These are phyloP conservation scores for Lycia hirtaria DNA, from an alignment of 2,888 invertebrate genomes.

Conservation along the genomic window DNA sequence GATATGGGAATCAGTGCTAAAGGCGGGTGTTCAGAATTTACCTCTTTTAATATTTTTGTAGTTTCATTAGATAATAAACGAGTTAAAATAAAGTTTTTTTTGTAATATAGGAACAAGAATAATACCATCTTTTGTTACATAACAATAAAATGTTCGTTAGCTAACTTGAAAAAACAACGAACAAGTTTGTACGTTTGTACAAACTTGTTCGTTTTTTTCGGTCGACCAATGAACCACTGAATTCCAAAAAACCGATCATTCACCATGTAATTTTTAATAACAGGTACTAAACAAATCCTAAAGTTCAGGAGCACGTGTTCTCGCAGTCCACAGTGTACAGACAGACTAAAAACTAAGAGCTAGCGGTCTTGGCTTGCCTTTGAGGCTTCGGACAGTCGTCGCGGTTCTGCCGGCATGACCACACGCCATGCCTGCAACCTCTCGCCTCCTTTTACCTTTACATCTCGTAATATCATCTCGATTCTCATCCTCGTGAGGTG, in stretches of 20 bases:
- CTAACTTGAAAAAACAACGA: background rate
- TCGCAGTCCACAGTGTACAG: conserved; percentile 41
- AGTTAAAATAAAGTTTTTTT: background rate
- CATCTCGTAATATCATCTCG: conserved; percentile 37
- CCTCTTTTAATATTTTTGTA: background rate
- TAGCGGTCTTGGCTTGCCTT: conserved; percentile 52
- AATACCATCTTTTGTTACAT: background rate
- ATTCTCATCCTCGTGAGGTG: conserved; percentile 26
- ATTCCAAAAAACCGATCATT: conserved; percentile 6
- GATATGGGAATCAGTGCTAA: conserved; percentile 2
- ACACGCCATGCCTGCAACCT: conserved; percentile 40
- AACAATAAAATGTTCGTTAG: background rate
- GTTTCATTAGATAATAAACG: background rate
- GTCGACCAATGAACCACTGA: background rate
- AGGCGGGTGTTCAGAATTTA: background rate
- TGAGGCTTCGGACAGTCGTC: conserved; percentile 59
- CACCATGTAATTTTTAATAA: conserved; percentile 21
- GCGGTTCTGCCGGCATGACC: conserved; percentile 52
- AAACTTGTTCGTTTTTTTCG: conserved; percentile 20
- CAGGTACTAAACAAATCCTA: conserved; percentile 25
- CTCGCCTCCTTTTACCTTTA: conserved; percentile 10
- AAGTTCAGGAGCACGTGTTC: conserved; percentile 45
- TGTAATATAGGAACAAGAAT: background rate
- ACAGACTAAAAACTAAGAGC: conserved; percentile 13
- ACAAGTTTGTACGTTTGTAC: background rate